Percentiles rank a stretch among this genome's conserved stretches.
These are phyloP conservation scores for Halichondria panicea DNA, from an alignment of 37 sponge, comb jelly and placozoan species.

Conservation along the genomic window DNA sequence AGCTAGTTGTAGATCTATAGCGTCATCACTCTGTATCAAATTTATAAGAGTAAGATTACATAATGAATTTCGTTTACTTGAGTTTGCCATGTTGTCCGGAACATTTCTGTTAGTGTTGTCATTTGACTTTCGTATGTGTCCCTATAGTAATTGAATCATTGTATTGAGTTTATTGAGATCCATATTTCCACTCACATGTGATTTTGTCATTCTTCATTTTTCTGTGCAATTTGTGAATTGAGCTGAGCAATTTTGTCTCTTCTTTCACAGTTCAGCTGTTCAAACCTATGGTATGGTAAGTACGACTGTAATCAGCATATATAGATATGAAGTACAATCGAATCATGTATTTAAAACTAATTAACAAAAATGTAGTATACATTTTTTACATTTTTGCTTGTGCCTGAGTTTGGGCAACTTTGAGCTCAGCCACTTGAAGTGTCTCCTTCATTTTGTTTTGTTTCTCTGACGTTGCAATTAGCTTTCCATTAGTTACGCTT, in stretches of 20 bases:
- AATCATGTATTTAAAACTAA: background rate
- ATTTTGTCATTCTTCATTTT: slow-evolving; percentile 1
- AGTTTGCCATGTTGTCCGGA: slow-evolving; percentile 16
- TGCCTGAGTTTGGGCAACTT: slow-evolving; percentile 31
- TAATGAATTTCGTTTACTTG: slow-evolving; percentile 12
- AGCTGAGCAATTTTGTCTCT: slow-evolving; percentile 20
- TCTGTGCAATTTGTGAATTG: slow-evolving; percentile 13
- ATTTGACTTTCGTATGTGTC: slow-evolving; percentile 28
- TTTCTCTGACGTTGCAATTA: slow-evolving; percentile 1
- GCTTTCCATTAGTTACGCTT: slow-evolving; percentile 11
- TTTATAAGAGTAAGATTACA: background rate
- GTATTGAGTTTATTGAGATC: background rate
- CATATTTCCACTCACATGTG: slow-evolving; percentile 18
- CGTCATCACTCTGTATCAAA: background rate
- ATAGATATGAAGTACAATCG: background rate
- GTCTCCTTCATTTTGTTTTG: slow-evolving; percentile 29
- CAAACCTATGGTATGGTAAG: no score
- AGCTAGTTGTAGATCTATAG: background rate
- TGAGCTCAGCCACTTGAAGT: slow-evolving; percentile 31
- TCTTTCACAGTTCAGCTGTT: slow-evolving; percentile 32
- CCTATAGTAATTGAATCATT: slow-evolving; percentile 4
- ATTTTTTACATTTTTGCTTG: slow-evolving; percentile 26
- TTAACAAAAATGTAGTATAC: background rate
- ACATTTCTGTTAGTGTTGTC: slow-evolving; percentile 26
- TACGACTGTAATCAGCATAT: no score